These are phyloP conservation scores for Montifringilla adamsi DNA, from an alignment of 2,113 vertebrate species.

Conservation along the genomic window DNA sequence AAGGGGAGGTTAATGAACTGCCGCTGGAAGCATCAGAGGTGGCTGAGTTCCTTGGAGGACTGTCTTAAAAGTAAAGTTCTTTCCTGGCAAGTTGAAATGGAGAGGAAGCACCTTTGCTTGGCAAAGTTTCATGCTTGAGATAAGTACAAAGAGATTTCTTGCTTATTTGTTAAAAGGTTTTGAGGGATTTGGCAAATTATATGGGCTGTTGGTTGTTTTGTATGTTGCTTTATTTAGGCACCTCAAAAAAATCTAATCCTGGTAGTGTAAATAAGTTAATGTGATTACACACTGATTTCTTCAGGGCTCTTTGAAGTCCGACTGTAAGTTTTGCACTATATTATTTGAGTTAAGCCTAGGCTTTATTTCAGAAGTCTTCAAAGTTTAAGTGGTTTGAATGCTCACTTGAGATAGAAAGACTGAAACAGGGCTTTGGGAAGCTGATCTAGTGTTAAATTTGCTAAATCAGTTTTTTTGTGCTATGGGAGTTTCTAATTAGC, in stretches of 20 bases:
- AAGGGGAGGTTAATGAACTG: neutral
- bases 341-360: neutral
- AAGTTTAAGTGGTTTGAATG: neutral
- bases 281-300: neutral
- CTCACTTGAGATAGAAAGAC: neutral
- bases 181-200: neutral
- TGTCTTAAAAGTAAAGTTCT: neutral
- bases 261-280: neutral
- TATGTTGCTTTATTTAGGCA: neutral
- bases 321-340: neutral
- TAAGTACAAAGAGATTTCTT: neutral
- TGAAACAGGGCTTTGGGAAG: neutral
- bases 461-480: neutral
- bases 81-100: neutral
- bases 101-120: neutral
- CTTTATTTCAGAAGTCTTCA: neutral
- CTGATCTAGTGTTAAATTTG: neutral
- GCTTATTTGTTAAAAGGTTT: neutral
- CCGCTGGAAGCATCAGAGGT: accelerated
- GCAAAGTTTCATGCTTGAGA: neutral
- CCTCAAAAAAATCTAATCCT: neutral
- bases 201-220: neutral
- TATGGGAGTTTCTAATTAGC: neutral
- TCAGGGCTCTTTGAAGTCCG: neutral
- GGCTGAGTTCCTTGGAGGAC: neutral